Conservation (phyloP, 2,888 invertebrate species). For the Gari tellinella region DNA sequence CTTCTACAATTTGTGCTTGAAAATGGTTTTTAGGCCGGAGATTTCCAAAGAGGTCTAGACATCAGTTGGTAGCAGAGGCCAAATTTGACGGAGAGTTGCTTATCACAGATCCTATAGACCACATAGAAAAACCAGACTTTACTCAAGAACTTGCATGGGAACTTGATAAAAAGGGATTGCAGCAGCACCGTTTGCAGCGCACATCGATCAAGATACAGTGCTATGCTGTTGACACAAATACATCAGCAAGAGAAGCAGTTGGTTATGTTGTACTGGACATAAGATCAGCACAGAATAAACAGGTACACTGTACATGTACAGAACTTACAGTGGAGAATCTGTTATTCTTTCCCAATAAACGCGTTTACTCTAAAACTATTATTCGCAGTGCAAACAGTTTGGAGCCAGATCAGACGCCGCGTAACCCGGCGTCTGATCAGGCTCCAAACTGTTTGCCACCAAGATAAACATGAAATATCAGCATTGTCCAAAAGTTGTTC, state of each 20-base stretch:
- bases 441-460: too few species aligned
- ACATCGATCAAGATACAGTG: slow-evolving; percentile 84
- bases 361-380: not conserved
- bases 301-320: slow-evolving; percentile 60
- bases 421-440: too few species aligned
- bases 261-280: slow-evolving; percentile 85
- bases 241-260: slow-evolving; percentile 81
- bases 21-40: slow-evolving; percentile 82
- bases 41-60: slow-evolving; percentile 83
- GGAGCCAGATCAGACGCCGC: too few species aligned
- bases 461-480: too few species aligned
- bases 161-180: slow-evolving; percentile 84
- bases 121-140: slow-evolving; percentile 83
- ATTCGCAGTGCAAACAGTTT: too few species aligned
- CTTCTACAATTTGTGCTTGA: too few species aligned
- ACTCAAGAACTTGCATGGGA: slow-evolving; percentile 85
- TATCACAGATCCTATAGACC: slow-evolving; percentile 84
- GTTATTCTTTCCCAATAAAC: not conserved
- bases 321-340: not conserved
- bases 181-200: slow-evolving; percentile 84
- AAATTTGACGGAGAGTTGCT: slow-evolving; percentile 85
- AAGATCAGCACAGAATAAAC: slow-evolving; percentile 81
- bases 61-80: slow-evolving; percentile 84
- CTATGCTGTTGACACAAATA: slow-evolving; percentile 82
- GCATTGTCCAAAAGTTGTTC: too few species aligned